Evolutionary conservation across 2,888 invertebrate species (phyloP).

Genomic region (Lithophane semibrunnea): DNA sequence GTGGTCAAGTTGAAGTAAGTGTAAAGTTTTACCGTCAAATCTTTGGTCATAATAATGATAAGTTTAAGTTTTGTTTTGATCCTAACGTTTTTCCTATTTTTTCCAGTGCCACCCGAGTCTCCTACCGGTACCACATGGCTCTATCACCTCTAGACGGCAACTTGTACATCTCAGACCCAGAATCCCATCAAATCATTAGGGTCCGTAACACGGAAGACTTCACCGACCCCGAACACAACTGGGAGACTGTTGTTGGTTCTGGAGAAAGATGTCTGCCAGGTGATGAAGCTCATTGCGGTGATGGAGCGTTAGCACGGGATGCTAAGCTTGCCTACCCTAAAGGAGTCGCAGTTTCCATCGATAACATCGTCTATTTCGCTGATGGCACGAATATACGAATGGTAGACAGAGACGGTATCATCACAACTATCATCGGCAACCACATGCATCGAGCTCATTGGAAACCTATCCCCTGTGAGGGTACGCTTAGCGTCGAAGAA

Average conservation of each 20-base stretch:
- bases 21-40: background rate
- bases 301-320: slow-evolving; percentile 97
- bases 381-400: slow-evolving; percentile 98
- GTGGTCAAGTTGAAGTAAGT: slow-evolving; percentile 95
- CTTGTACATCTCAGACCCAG: slow-evolving; percentile 98
- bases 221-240: slow-evolving; percentile 96
- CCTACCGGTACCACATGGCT: slow-evolving; percentile 99
- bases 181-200: slow-evolving; percentile 97
- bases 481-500: slow-evolving; percentile 97
- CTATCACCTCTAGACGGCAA: slow-evolving; percentile 98
- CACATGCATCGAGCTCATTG: slow-evolving; percentile 98
- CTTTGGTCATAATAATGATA: background rate
- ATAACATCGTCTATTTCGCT: slow-evolving; percentile 98
- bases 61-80: background rate
- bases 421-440: slow-evolving; percentile 97
- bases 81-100: slow-evolving; percentile 30
- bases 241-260: slow-evolving; percentile 98
- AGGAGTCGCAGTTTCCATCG: slow-evolving; percentile 97
- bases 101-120: slow-evolving; percentile 96
- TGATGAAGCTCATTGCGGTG: slow-evolving; percentile 98
- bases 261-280: slow-evolving; percentile 98
- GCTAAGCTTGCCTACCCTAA: slow-evolving; percentile 99
- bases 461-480: slow-evolving; percentile 98
- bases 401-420: slow-evolving; percentile 97
- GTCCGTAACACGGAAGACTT: slow-evolving; percentile 96